Conservation (phyloP, 2,888 invertebrate genomes). For the Dromius quadrimaculatus region DNA sequence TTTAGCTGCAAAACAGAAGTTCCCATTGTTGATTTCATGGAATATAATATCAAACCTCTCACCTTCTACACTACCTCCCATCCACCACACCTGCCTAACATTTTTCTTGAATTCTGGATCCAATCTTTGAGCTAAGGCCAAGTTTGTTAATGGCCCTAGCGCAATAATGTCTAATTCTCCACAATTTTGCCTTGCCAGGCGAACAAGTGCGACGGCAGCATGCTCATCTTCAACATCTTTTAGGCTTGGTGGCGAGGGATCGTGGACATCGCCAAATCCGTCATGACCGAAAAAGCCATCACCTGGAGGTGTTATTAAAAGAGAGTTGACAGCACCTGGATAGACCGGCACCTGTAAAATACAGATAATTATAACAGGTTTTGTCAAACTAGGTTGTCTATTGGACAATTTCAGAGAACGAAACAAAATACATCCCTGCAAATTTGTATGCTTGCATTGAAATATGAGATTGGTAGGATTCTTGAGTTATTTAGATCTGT, state of each 20-base stretch:
- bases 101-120: constrained; percentile 61
- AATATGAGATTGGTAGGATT: too few relatives aligned
- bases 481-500: too few relatives aligned
- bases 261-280: constrained; percentile 68
- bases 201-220: constrained; percentile 65
- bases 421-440: too few relatives aligned
- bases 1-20: too few relatives aligned
- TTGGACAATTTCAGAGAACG: too few relatives aligned
- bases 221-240: constrained; percentile 62
- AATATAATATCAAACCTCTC: too few relatives aligned
- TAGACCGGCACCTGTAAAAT: constrained; percentile 68
- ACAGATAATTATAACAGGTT: too few relatives aligned
- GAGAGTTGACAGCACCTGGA: constrained; percentile 62
- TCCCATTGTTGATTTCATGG: too few relatives aligned
- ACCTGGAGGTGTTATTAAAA: constrained; percentile 59
- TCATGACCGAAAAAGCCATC: constrained; percentile 65
- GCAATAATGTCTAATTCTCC: constrained; percentile 62
- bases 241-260: constrained; percentile 61
- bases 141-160: constrained; percentile 70
- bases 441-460: too few relatives aligned
- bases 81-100: constrained; percentile 61
- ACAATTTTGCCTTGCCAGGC: constrained; percentile 62
- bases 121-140: constrained; percentile 68
- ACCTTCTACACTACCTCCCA: constrained; percentile 63
- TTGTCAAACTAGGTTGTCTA: too few relatives aligned